Evolutionary conservation across 1,140 invertebrate species (phyloP), one percentile per base, ranked within the genome.

Genomic region (Dysdera silvatica): DNA sequence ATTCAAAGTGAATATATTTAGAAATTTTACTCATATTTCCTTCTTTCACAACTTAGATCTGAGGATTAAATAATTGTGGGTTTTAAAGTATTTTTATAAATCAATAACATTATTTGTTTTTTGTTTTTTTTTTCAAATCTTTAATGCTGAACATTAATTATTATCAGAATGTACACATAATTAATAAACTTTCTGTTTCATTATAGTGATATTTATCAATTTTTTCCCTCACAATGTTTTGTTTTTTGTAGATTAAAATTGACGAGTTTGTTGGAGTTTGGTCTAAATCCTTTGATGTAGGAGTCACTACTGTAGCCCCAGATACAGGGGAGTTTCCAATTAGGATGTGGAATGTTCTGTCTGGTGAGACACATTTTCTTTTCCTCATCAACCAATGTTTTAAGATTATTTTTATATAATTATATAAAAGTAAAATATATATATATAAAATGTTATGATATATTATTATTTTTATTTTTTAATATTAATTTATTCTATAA

Each of bases 231-330:
- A 47, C 12, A 16, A 16, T 16, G 5, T 20, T 49, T 49, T 48
- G 23, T 59, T 53, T 94, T 65, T 95, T 94, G 73, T 88, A 96
- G 84, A 91, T 97, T 41, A 82, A 91, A 48, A 90, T 97, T 64
- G 93, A 96, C 72, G 82, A 86, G 67, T 78, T 97, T 48, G 88
- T 95, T 23, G 87, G 90, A 72, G 93, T 93, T 74, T 95, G 90
- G 90, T 91, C 88, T 14, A 90, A 90, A 0, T 91, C 88, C 69
- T 91, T 95, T 70, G 90, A 95, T 79, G 90, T 96, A 59, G 93
- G 94, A 14, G 87, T 96, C 14, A 95, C 92, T 0, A 91, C 89
- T 40, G 92, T 96, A 71, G 91, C 92, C 79, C 93, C 94, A 24
- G 83, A 84, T 4, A 83, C 84, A 0, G 79, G 96, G 56, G 86